Conservation (phyloP, 2,888 invertebrate genomes). For the Torymus auratus region DNA sequence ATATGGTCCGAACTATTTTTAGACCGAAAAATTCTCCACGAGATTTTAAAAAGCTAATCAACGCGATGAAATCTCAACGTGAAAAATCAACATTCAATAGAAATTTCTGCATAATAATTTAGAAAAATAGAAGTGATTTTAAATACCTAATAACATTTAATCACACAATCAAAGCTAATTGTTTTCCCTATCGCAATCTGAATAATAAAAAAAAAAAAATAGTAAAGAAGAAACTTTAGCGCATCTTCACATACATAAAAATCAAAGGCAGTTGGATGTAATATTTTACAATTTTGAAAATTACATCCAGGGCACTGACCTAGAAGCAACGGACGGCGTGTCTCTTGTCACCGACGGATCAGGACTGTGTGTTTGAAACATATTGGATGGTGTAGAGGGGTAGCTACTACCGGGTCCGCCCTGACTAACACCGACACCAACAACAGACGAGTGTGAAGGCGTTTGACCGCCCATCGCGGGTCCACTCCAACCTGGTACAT, state of each 20-base stretch:
- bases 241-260: conserved; percentile 60
- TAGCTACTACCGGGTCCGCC: conserved; percentile 77
- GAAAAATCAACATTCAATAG: conserved; percentile 24
- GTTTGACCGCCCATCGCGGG: conserved; percentile 75
- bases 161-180: conserved; percentile 2
- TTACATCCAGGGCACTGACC: conserved; percentile 79
- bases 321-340: conserved; percentile 87
- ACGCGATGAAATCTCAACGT: conserved; percentile 39
- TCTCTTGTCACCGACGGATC: conserved; percentile 83
- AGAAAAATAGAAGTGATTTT: conserved; percentile 6
- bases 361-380: conserved; percentile 83
- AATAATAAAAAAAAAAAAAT: conserved; percentile 12
- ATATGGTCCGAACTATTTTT: conserved; percentile 32
- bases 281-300: conserved; percentile 44
- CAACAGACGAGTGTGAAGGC: conserved; percentile 73
- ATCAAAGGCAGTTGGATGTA: conserved; percentile 49
- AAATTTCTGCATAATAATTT: conserved; percentile 26
- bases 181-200: conserved; percentile 4
- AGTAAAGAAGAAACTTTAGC: conserved; percentile 50
- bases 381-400: conserved; percentile 81
- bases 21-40: conserved; percentile 39
- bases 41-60: conserved; percentile 34
- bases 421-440: conserved; percentile 77
- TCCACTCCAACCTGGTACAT: conserved; percentile 84
- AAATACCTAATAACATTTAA: too few species aligned